Conservation (phyloP, 2,797 vertebrate species). For the Gallinago solitaria region DNA sequence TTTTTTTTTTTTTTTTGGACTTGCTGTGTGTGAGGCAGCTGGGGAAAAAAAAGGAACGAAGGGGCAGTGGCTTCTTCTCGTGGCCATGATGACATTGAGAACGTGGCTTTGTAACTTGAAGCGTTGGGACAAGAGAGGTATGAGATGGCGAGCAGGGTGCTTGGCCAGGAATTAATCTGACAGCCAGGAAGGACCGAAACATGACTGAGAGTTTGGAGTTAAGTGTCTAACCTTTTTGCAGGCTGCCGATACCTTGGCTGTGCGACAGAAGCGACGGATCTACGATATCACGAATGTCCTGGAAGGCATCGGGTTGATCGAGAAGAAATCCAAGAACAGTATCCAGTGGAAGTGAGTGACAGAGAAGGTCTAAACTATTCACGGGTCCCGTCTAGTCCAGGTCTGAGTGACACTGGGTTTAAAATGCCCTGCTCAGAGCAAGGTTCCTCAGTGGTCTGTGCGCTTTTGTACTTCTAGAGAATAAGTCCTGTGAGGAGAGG, state of each 20-base stretch:
- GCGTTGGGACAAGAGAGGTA: not conserved
- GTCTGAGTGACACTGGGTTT: not conserved
- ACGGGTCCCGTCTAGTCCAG: not conserved
- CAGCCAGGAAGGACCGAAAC: not conserved
- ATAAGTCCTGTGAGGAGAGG: not conserved
- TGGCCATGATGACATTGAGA: not conserved
- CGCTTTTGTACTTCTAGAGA: not conserved
- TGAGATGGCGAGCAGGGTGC: not conserved
- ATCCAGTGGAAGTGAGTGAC: constrained; percentile 99
- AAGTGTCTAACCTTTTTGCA: constrained; percentile 58
- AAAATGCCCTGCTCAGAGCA: not conserved
- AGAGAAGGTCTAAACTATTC: not conserved
- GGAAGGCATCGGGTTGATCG: constrained; percentile 96
- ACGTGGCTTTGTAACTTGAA: not conserved
- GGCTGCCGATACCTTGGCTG: constrained; percentile 97
- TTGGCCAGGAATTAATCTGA: not conserved
- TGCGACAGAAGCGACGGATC: constrained; percentile 95
- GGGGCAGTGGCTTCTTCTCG: not conserved
- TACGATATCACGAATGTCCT: constrained; percentile 99
- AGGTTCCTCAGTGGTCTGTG: not conserved
- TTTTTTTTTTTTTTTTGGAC: not conserved
- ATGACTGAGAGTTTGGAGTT: not conserved
- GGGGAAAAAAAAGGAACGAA: not conserved
- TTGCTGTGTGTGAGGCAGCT: accelerated
- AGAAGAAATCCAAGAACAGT: constrained; percentile 99